Percentiles rank a stretch among this genome's conserved stretches.
Conservation (phyloP, 2,888 invertebrate species). For the Lissonota sp. region DNA sequence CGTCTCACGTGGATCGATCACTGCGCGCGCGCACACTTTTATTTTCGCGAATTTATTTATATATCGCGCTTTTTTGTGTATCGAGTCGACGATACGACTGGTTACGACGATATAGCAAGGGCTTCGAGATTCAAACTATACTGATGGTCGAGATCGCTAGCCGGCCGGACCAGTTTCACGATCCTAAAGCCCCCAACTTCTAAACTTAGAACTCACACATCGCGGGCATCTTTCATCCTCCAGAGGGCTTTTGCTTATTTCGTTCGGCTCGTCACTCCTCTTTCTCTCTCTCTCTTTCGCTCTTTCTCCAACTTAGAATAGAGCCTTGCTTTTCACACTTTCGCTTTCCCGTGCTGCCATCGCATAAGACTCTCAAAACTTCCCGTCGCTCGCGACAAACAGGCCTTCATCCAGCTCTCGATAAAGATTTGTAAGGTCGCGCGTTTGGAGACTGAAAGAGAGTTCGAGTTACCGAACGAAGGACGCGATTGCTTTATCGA, state of each 20-base stretch:
- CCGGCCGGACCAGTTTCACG: constrained; percentile 64
- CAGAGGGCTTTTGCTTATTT: constrained; percentile 80
- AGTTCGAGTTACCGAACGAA: constrained; percentile 31
- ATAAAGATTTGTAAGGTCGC: constrained; percentile 13
- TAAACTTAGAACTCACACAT: constrained; percentile 77
- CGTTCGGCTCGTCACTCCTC: constrained; percentile 72
- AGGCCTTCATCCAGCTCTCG: constrained; percentile 21
- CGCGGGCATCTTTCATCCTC: constrained; percentile 78
- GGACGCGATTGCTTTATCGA: constrained; percentile 39
- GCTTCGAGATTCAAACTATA: constrained; percentile 72
- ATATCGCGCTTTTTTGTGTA: constrained; percentile 36
- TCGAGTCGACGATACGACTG: constrained; percentile 60
- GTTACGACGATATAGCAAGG: constrained; percentile 65
- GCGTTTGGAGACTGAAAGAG: constrained; percentile 1
- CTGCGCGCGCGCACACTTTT: constrained; percentile 32
- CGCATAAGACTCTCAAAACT: constrained; percentile 46
- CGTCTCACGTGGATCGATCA: constrained; percentile 56
- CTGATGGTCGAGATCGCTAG: constrained; percentile 74
- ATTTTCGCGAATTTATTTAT: constrained; percentile 40
- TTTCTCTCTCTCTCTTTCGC: constrained; percentile 39
- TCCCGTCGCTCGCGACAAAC: background rate
- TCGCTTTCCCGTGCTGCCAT: constrained; percentile 57
- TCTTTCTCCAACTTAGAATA: constrained; percentile 60
- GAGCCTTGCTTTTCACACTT: constrained; percentile 50
- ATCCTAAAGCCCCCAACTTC: constrained; percentile 72